Evolutionary conservation across 2,888 invertebrate genomes (phyloP), one percentile per base, ranked within the genome.

Genomic region (Taphrorychus bicolor): DNA sequence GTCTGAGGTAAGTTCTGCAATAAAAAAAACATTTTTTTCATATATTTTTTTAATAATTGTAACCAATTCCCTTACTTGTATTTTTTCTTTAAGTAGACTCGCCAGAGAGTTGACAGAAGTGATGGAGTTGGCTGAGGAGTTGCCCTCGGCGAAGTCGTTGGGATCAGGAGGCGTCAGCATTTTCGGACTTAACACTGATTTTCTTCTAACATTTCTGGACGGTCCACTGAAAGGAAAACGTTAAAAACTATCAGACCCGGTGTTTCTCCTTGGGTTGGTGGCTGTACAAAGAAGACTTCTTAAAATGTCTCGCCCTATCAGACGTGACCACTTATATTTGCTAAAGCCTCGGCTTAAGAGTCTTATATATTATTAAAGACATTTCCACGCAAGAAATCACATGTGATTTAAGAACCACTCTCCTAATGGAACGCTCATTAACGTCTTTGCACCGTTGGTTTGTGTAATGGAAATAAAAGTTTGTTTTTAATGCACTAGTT

Each of bases 91-190:
- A 11, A 94, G 84, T 59, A 94, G 82, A 78, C 93, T 93, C 66
- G 93, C 93, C 72, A 94, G 86, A 0, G 93, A 93, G 82, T 93
- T 94, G 74, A 93, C 88, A 51, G 93, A 93, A 0, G 93, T 93
- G 75, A 94, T 90, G 4, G 94, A 94, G 76, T 92, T 90, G 72
- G 87, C 89, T 0, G 90, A 89, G 1, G 91, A 91, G 66, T 89
- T 88, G 17, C 86, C 87, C 32, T 87, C 88, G 19, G 82, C 78
- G 70, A 83, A 80, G 66, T 87, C 87, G 74, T 85, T 84, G 79
- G 84, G 84, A 79, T 83, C 86, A 78, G 84, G 85, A 73, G 83
- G 84, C 76, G 84, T 84, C 65, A 81, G 75, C 79, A 83, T 81
- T 49, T 21, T 64, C 78, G 87, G 82, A 76, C 75, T 77, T 78